Conservation (phyloP, 2,888 invertebrate genomes). For the Agonopterix heracliana region DNA sequence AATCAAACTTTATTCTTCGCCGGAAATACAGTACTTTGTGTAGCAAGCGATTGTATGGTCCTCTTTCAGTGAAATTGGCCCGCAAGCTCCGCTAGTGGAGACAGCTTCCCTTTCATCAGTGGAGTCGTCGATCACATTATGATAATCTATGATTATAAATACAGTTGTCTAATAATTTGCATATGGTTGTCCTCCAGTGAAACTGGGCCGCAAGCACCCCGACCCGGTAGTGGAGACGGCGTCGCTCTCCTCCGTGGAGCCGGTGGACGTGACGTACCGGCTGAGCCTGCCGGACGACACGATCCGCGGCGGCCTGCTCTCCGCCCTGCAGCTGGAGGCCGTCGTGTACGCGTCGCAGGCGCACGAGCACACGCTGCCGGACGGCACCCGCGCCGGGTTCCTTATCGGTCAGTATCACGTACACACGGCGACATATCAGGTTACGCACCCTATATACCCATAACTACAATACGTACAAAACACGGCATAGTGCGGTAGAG, state of each 20-base stretch:
- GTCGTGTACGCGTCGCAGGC: conserved; percentile 98
- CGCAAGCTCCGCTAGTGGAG: conserved; percentile 99
- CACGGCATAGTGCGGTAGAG: no score
- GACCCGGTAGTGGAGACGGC: conserved; percentile 99
- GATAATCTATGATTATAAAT: no score
- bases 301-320: conserved; percentile 89
- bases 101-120: conserved; percentile 98
- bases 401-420: conserved; percentile 63
- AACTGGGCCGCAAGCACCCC: conserved; percentile 96
- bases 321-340: conserved; percentile 97
- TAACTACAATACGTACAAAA: no score
- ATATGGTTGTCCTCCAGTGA: conserved; percentile 77
- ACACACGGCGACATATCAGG: no score
- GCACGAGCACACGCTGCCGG: conserved; percentile 92
- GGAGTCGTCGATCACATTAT: no score
- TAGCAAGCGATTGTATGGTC: no score
- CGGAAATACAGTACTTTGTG: no score
- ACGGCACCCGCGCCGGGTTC: conserved; percentile 94
- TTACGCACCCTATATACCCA: no score
- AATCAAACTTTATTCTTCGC: no score
- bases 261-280: conserved; percentile 93
- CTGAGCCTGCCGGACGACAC: conserved; percentile 89
- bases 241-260: conserved; percentile 96
- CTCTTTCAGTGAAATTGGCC: conserved; percentile 94
- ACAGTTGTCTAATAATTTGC: no score